A percentile compares a stretch with the other conserved stretches of the same genome.
These are phyloP conservation scores for Eledone cirrhosa DNA, from an alignment of 2,888 invertebrate genomes.

Conservation along the genomic window DNA sequence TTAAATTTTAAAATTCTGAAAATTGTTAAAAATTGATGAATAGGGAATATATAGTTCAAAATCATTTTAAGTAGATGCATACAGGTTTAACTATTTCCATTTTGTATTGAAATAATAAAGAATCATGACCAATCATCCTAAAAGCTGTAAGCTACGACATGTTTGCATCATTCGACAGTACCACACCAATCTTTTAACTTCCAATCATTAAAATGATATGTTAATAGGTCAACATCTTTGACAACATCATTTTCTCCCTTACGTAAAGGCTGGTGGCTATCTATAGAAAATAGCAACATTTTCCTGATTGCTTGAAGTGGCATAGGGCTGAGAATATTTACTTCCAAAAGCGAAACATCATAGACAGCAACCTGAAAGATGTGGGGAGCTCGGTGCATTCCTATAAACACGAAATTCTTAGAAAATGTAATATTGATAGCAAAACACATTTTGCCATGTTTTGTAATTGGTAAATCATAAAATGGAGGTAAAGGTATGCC, in stretches of 20 bases:
- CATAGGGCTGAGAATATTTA: neutral
- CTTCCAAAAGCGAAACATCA: neutral
- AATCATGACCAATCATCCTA: too few relatives aligned
- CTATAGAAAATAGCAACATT: neutral
- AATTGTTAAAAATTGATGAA: too few relatives aligned
- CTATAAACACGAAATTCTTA: constrained; percentile 9
- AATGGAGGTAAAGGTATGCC: neutral
- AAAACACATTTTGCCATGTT: neutral
- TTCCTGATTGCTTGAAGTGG: neutral
- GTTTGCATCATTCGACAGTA: neutral
- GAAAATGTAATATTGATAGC: neutral
- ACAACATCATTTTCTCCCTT: neutral
- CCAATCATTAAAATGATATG: constrained; percentile 14
- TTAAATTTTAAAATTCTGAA: too few relatives aligned
- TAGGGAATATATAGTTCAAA: too few relatives aligned
- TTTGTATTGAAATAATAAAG: too few relatives aligned
- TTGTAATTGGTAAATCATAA: neutral
- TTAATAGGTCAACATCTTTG: neutral
- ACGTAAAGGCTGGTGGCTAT: neutral
- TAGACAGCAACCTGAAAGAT: constrained; percentile 1
- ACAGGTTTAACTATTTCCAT: too few relatives aligned
- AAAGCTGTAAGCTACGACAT: neutral
- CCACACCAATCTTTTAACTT: neutral
- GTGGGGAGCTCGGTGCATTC: constrained; percentile 5
- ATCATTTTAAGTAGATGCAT: too few relatives aligned